These are phyloP conservation scores for Eospalax fontanierii DNA, from an alignment of 2,797 vertebrate genomes.

Conservation along the genomic window DNA sequence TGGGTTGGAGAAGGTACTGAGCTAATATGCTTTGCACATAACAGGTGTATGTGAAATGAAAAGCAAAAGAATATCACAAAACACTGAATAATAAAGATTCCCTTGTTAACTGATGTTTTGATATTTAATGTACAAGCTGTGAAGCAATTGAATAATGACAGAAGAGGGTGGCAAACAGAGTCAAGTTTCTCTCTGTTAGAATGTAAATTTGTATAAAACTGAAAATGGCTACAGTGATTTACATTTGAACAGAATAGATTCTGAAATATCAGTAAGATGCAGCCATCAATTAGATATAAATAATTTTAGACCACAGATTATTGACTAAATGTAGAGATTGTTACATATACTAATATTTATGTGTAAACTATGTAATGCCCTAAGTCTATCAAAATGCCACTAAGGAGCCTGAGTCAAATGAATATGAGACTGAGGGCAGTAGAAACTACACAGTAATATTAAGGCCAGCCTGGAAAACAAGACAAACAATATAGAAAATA, in stretches of 20 bases:
- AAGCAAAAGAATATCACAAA: neutral
- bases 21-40: neutral
- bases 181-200: neutral
- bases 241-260: neutral
- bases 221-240: neutral
- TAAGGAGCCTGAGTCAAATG: neutral
- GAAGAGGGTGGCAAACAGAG: neutral
- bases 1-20: rapidly evolving
- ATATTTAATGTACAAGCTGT: neutral
- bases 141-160: neutral
- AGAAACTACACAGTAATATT: neutral
- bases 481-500: neutral
- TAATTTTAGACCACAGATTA: neutral
- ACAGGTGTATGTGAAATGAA: too few species aligned
- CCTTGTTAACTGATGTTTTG: neutral
- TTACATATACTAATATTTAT: neutral
- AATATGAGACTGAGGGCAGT: neutral
- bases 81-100: neutral
- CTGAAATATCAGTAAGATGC: neutral
- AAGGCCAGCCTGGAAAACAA: neutral
- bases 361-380: neutral
- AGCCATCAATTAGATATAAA: neutral
- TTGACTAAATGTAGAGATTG: neutral
- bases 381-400: neutral
- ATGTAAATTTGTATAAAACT: too few species aligned